Evolutionary conservation across 2,888 invertebrate genomes (phyloP).

Genomic region (Seira ritae): DNA sequence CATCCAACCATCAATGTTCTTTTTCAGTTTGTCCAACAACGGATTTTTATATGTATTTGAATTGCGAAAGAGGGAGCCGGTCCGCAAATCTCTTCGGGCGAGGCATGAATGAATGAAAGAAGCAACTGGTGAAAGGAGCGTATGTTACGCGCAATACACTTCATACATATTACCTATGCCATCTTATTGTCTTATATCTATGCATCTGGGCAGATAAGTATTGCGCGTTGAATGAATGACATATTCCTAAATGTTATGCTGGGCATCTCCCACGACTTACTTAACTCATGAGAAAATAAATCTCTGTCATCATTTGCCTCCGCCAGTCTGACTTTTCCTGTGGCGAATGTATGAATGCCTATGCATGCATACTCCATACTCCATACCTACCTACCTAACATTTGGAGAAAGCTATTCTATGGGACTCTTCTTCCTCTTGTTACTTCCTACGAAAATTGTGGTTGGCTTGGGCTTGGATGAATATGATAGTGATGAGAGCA

Average conservation of each 20-base stretch:
- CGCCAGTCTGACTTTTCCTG: too few relatives aligned
- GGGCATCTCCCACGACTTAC: too few relatives aligned
- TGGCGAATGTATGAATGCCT: too few relatives aligned
- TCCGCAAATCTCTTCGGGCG: neutral
- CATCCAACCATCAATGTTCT: too few relatives aligned
- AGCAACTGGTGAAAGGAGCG: slow-evolving; percentile 51
- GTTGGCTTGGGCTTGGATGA: neutral
- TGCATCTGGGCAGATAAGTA: too few relatives aligned
- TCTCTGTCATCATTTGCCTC: slow-evolving; percentile 58
- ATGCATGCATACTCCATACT: too few relatives aligned
- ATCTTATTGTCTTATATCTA: too few relatives aligned
- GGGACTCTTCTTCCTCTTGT: too few relatives aligned
- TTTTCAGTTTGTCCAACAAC: too few relatives aligned
- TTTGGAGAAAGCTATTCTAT: slow-evolving; percentile 30
- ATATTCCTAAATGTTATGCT: slow-evolving; percentile 47
- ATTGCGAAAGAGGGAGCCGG: neutral
- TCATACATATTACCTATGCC: slow-evolving; percentile 21
- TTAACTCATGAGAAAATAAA: slow-evolving; percentile 58
- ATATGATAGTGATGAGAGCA: neutral
- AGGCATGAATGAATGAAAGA: slow-evolving; percentile 16
- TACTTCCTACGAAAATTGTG: slow-evolving; percentile 5
- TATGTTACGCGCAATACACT: too few relatives aligned
- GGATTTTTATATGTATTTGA: too few relatives aligned
- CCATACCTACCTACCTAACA: neutral
- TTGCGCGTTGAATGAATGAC: too few relatives aligned